Conservation (phyloP, 2,113 vertebrate species). For the Takifugu bimaculatus region DNA sequence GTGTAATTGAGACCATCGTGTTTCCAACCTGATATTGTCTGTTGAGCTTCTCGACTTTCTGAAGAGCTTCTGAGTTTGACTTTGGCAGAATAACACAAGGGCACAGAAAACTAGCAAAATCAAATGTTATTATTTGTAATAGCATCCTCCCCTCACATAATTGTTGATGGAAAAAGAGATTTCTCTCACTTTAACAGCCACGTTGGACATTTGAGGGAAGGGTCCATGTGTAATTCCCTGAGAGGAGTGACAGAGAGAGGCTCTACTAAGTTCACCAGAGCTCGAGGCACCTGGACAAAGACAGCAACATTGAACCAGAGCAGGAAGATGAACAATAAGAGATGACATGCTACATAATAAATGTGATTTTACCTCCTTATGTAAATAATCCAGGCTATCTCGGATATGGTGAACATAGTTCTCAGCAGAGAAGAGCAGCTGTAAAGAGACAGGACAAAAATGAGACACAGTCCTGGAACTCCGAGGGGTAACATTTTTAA, state of each 20-base stretch:
- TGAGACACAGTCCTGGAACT: neutral
- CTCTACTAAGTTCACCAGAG: slow-evolving; percentile 85
- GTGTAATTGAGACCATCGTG: neutral
- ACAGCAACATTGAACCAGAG: neutral
- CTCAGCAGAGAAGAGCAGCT: slow-evolving; percentile 77
- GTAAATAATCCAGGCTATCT: slow-evolving; percentile 83
- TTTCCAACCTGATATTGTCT: slow-evolving; percentile 80
- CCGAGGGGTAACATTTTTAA: neutral
- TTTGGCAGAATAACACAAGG: slow-evolving; percentile 77
- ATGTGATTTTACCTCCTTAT: slow-evolving; percentile 72
- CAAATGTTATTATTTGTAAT: slow-evolving; percentile 3
- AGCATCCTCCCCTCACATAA: neutral
- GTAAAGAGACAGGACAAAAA: slow-evolving; percentile 9
- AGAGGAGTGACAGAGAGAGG: slow-evolving; percentile 70
- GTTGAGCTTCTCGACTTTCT: slow-evolving; percentile 62
- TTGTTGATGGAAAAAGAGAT: neutral
- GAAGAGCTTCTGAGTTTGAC: slow-evolving; percentile 71
- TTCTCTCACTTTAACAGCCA: slow-evolving; percentile 66
- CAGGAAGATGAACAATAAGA: neutral
- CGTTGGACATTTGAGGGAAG: slow-evolving; percentile 76
- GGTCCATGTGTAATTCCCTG: slow-evolving; percentile 74
- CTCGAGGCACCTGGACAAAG: slow-evolving; percentile 79
- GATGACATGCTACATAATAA: neutral
- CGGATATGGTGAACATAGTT: slow-evolving; percentile 75
- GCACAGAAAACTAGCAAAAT: slow-evolving; percentile 76